Base-by-base conservation (phyloP, 2,113 vertebrate species). In the Todiramphus saurophagus region DNA sequence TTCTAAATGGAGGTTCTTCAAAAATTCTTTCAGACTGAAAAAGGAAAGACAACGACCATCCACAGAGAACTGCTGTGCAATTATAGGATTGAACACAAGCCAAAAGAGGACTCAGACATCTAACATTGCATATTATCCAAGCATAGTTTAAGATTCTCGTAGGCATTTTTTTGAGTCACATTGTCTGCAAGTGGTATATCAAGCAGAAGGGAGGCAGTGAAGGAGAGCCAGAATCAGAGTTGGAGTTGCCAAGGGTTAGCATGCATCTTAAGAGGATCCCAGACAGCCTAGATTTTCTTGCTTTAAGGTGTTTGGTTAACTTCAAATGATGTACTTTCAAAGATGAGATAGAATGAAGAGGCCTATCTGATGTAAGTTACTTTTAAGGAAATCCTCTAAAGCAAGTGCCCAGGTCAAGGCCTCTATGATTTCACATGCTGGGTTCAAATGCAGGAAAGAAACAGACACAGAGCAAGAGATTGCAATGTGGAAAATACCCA, bases 41-140 rank as follows among this genome's bases (percentile, higher is more conserved):
- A 87, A 48, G 2, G 4, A 70, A 87, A 85, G 44, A 83, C 87
- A 91, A 96, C 48, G 81, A 87, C 25, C 46, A 76, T 68, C 35
- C 67, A 67, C 11, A 81, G 60, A 96, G 76, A 95, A 96, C 83
- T 68, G 81, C 8, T 92, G 73, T 74, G 37, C 31, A 94, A 46
- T 76, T 76, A 62, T 17, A 79, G 83, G 83, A 93, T 1, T n/a
- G 17, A 90, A 70, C 4, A 14, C 20, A 83, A 68, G 56, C 4
- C 31, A 31, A 53, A 87, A 72, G 41, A 77, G 5, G 33, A 80
- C 58, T 88, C 82, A 51, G 46, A 56, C 5, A 16, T 43, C n/a
- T 77, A 83, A 79, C 13, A 50, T 5, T 51, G 18, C 8, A 8
- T 51, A 59, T 80, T 66, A 93, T 11, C 33, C 17, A 66, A 51